Percentiles rank a stretch among this genome's conserved stretches.
These are phyloP conservation scores for Mus spretus DNA, from an alignment of 2,797 vertebrate genomes.

Conservation along the genomic window DNA sequence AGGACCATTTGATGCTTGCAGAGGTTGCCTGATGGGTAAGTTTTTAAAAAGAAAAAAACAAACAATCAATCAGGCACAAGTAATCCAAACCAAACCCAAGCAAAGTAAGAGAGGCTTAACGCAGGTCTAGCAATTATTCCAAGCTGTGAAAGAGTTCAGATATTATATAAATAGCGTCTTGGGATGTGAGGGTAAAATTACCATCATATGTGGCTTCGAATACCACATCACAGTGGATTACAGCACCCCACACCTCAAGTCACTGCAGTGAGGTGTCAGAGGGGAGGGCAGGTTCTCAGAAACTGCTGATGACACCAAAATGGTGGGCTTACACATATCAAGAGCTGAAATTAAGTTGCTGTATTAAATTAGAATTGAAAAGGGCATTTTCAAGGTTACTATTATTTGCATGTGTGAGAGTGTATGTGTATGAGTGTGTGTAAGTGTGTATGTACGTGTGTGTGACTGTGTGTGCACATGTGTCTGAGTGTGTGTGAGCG, in stretches of 20 bases:
- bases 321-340: accelerated
- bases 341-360: background rate
- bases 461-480: no score
- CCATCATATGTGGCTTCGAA: background rate
- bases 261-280: accelerated
- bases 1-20: background rate
- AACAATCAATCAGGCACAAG: background rate
- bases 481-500: no score
- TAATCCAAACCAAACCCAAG: background rate
- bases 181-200: background rate
- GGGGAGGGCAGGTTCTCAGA: background rate
- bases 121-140: background rate
- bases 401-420: background rate
- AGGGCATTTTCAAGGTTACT: background rate
- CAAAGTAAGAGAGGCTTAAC: background rate
- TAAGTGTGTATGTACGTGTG: no score
- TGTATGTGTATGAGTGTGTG: no score
- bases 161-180: background rate
- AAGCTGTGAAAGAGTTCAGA: background rate
- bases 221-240: accelerated
- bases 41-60: background rate
- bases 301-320: background rate
- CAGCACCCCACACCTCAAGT: background rate
- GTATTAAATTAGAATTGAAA: background rate
- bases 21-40: background rate